These are phyloP conservation scores for Coreoperca whiteheadi DNA, from an alignment of 2,113 vertebrate species.

Conservation along the genomic window DNA sequence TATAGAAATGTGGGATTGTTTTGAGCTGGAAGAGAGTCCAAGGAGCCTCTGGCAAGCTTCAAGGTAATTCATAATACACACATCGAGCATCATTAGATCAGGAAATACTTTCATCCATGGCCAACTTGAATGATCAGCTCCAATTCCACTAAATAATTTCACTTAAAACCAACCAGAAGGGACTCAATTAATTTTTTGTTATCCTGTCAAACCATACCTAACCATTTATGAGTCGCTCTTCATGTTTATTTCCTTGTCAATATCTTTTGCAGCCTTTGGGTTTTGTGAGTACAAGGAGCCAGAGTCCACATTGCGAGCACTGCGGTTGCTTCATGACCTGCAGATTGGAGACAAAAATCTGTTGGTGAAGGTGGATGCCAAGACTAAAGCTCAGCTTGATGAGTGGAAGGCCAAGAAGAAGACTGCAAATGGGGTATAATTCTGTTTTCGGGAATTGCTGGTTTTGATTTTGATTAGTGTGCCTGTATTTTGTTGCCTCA, in stretches of 20 bases:
- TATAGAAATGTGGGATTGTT: constrained; percentile 98
- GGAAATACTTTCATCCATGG: not conserved
- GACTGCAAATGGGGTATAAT: constrained; percentile 91
- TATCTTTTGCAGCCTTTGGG: constrained; percentile 89
- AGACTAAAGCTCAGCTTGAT: constrained; percentile 98
- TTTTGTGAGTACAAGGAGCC: constrained; percentile 99
- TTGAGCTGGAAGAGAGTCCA: constrained; percentile 99
- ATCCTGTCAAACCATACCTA: not conserved
- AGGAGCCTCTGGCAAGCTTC: constrained; percentile 98
- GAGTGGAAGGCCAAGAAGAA: constrained; percentile 99
- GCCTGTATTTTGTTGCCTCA: not conserved
- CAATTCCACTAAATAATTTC: not conserved
- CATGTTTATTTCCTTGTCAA: not conserved
- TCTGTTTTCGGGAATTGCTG: not conserved
- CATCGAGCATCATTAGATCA: not conserved
- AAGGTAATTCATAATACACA: constrained; percentile 86
- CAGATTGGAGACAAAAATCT: constrained; percentile 98
- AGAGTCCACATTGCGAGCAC: constrained; percentile 94
- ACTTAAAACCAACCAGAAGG: not conserved
- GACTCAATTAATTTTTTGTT: not conserved
- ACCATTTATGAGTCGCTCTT: not conserved
- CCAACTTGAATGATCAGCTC: not conserved
- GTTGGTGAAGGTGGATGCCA: constrained; percentile 98
- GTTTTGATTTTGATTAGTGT: not conserved
- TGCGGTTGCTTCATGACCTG: constrained; percentile 95